Evolutionary conservation across 2,113 vertebrate species (phyloP).

Genomic region (Struthidea cinerea): DNA sequence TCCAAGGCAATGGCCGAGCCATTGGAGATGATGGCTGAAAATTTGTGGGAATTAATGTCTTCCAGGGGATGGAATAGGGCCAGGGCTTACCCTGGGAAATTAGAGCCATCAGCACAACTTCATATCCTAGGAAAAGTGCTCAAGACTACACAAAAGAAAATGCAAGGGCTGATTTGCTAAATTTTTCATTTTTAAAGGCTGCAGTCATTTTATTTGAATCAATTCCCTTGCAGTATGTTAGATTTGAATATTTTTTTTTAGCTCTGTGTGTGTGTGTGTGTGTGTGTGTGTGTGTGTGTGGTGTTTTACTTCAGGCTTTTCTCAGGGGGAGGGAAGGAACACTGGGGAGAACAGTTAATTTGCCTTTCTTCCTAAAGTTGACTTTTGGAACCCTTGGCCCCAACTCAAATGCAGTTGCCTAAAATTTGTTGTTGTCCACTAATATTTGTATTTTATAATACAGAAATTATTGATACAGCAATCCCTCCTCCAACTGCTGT

Average conservation of each 20-base stretch:
- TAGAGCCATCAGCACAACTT: not conserved
- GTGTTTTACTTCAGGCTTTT: not conserved
- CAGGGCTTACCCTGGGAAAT: not conserved
- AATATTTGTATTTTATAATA: not conserved
- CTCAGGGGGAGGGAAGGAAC: not conserved
- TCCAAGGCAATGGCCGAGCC: not conserved
- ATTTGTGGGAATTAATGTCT: not conserved
- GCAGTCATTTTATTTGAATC: not conserved
- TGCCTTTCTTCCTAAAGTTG: not conserved
- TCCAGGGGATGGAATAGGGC: not conserved
- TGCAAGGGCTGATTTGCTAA: not conserved
- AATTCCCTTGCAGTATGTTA: not conserved
- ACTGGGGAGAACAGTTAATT: not conserved
- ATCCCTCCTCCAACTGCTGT: not conserved
- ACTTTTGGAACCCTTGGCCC: not conserved
- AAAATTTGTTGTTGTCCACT: not conserved
- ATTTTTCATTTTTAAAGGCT: not conserved
- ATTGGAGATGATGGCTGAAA: not conserved
- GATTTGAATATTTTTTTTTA: not conserved
- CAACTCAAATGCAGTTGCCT: not conserved
- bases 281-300: not conserved
- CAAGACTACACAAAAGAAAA: not conserved
- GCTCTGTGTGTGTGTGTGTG: not conserved
- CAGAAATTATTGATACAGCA: not conserved
- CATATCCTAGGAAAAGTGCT: not conserved